Percentiles rank a stretch among this genome's conserved stretches.
phyloP scores from a whole-genome alignment of 2,888 invertebrate species.

The Drosophila nigricruria region DNA sequence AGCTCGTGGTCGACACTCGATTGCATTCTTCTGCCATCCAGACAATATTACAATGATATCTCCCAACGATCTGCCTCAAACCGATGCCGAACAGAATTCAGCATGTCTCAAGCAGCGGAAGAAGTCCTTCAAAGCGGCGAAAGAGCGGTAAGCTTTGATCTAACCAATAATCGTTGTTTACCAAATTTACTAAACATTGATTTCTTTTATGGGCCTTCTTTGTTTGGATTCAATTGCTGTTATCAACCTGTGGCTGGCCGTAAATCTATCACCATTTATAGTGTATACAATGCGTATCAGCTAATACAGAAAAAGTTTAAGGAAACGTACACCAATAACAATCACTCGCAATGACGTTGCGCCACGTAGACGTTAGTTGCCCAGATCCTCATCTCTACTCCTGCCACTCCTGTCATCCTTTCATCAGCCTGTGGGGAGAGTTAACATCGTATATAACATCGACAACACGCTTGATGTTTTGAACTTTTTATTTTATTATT shows the following conservation, averaged over 20 bases:
- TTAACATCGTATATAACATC: constrained; percentile 26
- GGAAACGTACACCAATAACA: constrained; percentile 88
- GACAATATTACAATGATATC: constrained; percentile 86
- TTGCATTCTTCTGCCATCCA: constrained; percentile 92
- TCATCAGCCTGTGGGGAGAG: constrained; percentile 49
- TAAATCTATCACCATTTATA: constrained; percentile 63
- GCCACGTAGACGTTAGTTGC: constrained; percentile 9
- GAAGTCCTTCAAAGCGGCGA: constrained; percentile 85
- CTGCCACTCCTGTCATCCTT: constrained; percentile 24
- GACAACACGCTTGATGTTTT: constrained; percentile 60
- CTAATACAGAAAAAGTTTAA: constrained; percentile 90
- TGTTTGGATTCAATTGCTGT: constrained; percentile 26
- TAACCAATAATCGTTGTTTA: background rate
- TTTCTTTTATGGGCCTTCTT: constrained; percentile 49
- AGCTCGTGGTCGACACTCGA: constrained; percentile 90
- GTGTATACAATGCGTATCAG: constrained; percentile 90
- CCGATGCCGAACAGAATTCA: constrained; percentile 75
- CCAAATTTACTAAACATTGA: constrained; percentile 78
- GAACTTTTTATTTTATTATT: constrained; percentile 70
- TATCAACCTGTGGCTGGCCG: constrained; percentile 30
- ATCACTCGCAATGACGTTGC: constrained; percentile 69
- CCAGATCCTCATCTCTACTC: constrained; percentile 1
- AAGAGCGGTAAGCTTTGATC: constrained; percentile 82
- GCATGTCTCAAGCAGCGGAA: constrained; percentile 83
- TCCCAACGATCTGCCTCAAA: constrained; percentile 84